Percentiles rank a stretch among this genome's conserved stretches.
Evolutionary conservation across 2,113 vertebrate genomes (phyloP).

Genomic region (Calypte anna): DNA sequence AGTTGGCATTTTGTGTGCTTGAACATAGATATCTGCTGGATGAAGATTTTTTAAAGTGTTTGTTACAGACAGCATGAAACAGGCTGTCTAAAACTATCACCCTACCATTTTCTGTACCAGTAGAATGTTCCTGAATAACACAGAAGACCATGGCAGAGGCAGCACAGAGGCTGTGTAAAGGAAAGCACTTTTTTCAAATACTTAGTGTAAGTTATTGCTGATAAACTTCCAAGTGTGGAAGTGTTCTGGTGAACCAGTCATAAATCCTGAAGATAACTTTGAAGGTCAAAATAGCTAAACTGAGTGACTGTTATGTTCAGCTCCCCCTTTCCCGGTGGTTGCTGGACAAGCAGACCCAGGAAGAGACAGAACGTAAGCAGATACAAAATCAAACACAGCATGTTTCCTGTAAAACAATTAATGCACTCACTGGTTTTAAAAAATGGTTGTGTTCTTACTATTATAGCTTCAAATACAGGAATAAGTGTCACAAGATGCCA

Average conservation of each 20-base stretch:
- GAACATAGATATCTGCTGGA: not conserved
- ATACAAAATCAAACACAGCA: not conserved
- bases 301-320: not conserved
- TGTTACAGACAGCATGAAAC: not conserved
- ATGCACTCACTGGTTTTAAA: not conserved
- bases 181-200: not conserved
- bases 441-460: not conserved
- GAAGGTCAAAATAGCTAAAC: constrained; percentile 27
- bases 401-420: constrained; percentile 20
- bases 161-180: not conserved
- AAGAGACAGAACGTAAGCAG: not conserved
- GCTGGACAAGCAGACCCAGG: not conserved
- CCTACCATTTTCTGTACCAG: not conserved
- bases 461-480: not conserved
- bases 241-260: not conserved
- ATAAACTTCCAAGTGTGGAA: constrained; percentile 28
- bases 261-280: constrained; percentile 26
- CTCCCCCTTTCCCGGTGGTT: not conserved
- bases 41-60: constrained; percentile 4
- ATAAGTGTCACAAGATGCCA: not conserved
- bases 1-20: not conserved
- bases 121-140: not conserved
- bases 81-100: not conserved
- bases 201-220: not conserved
- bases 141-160: not conserved